A percentile compares a stretch with the other conserved stretches of the same genome.
phyloP scores from a whole-genome alignment of 2,113 vertebrate species.

The Phylloscopus trochiloides region DNA sequence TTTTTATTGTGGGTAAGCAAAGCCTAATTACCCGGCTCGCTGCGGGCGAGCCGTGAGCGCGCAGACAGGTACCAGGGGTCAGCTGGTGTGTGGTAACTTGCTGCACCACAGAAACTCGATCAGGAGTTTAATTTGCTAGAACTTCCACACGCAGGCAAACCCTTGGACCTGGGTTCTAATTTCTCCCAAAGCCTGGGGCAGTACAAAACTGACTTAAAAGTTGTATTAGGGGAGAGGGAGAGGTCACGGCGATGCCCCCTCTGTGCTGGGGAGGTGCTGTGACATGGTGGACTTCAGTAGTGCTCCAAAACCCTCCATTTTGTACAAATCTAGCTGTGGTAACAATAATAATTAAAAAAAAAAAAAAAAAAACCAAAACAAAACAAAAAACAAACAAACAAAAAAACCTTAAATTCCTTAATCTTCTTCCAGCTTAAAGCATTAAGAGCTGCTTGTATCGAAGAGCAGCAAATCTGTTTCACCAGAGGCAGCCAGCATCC shows the following conservation, averaged over 20 bases:
- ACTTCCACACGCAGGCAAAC: slow-evolving; percentile 22
- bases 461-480: neutral
- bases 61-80: slow-evolving; percentile 23
- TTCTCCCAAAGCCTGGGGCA: neutral
- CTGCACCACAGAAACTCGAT: slow-evolving; percentile 46
- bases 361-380: no score
- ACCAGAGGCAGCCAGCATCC: neutral
- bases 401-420: neutral
- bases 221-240: neutral
- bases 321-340: neutral
- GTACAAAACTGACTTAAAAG: slow-evolving; percentile 5
- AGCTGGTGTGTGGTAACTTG: slow-evolving; percentile 58
- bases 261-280: neutral
- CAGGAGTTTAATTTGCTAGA: slow-evolving; percentile 47
- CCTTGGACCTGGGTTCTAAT: slow-evolving; percentile 19
- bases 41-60: slow-evolving; percentile 23
- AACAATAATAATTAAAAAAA: neutral
- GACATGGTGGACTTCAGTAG: fast-evolving
- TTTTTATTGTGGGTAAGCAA: slow-evolving; percentile 66
- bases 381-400: fast-evolving
- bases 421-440: neutral
- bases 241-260: neutral
- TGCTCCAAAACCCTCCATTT: neutral
- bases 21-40: slow-evolving; percentile 48
- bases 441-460: neutral